A percentile compares a stretch with the other conserved stretches of the same genome.
These are phyloP conservation scores for Arenaria interpres DNA, from an alignment of 2,113 vertebrate genomes.

Conservation along the genomic window DNA sequence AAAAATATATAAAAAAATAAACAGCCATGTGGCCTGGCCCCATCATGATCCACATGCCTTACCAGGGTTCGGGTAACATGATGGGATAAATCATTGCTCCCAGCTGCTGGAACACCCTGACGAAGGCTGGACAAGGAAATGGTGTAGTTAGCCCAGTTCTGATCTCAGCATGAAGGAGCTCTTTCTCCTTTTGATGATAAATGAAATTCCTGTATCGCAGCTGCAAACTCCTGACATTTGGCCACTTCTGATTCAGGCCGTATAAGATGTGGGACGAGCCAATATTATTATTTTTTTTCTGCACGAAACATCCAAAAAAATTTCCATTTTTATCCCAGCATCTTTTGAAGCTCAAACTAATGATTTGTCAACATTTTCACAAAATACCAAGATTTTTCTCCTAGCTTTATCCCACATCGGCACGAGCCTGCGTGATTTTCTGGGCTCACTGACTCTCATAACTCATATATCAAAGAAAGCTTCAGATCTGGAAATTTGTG, in stretches of 20 bases:
- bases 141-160: conserved; percentile 49
- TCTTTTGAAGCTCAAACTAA: conserved; percentile 50
- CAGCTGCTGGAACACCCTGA: conserved; percentile 15
- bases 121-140: conserved; percentile 36
- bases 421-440: neutral
- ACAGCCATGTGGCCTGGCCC: neutral
- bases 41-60: neutral
- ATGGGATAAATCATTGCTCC: conserved; percentile 20
- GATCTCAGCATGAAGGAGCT: conserved; percentile 65
- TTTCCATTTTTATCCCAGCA: conserved; percentile 12
- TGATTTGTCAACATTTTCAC: conserved; percentile 48
- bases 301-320: neutral
- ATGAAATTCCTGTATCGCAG: conserved; percentile 42
- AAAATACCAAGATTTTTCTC: conserved; percentile 6
- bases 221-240: conserved; percentile 24
- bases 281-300: neutral
- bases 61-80: neutral
- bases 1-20: neutral
- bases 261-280: neutral
- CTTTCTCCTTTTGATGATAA: conserved; percentile 62
- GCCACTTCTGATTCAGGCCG: conserved; percentile 28
- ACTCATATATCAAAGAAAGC: conserved; percentile 9
- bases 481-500: conserved; percentile 5
- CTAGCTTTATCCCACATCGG: conserved; percentile 3
- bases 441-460: neutral